phyloP scores from a whole-genome alignment of 2,113 vertebrate species.

The Strix aluco region DNA sequence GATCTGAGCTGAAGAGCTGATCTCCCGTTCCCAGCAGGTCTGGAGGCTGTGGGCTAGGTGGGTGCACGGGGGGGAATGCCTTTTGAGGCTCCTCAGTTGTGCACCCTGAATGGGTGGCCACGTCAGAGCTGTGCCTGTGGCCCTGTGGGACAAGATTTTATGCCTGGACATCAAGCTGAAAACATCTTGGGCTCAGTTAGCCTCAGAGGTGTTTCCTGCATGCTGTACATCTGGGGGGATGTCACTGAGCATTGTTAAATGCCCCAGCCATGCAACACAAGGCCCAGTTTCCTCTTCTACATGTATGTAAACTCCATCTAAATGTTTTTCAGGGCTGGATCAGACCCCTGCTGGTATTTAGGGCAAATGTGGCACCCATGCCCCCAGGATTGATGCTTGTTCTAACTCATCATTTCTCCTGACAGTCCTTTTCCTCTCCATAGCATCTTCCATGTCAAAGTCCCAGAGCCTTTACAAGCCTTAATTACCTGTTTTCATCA shows the following conservation, averaged over 20 bases:
- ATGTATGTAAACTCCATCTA: not conserved
- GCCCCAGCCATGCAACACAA: not conserved
- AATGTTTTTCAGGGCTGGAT: not conserved
- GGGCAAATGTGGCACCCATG: not conserved
- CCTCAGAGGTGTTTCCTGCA: not conserved
- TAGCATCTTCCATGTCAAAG: not conserved
- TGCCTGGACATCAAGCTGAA: not conserved
- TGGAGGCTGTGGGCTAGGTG: not conserved
- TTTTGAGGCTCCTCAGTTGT: not conserved
- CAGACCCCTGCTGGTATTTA: not conserved
- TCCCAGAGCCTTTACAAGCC: not conserved
- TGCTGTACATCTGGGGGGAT: not conserved
- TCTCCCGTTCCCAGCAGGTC: not conserved
- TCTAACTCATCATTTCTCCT: not conserved
- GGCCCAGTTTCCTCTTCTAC: not conserved
- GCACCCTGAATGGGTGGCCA: accelerated
- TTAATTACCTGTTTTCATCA: not conserved
- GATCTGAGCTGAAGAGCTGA: not conserved
- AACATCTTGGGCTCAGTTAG: not conserved
- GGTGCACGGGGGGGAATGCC: accelerated
- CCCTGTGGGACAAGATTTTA: not conserved
- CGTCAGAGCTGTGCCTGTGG: not conserved
- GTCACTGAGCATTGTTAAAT: not conserved
- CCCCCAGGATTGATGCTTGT: not conserved
- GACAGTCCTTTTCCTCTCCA: not conserved